These are phyloP conservation scores for Kryphioiulus occultus DNA, from an alignment of 2,888 invertebrate species.

Conservation along the genomic window DNA sequence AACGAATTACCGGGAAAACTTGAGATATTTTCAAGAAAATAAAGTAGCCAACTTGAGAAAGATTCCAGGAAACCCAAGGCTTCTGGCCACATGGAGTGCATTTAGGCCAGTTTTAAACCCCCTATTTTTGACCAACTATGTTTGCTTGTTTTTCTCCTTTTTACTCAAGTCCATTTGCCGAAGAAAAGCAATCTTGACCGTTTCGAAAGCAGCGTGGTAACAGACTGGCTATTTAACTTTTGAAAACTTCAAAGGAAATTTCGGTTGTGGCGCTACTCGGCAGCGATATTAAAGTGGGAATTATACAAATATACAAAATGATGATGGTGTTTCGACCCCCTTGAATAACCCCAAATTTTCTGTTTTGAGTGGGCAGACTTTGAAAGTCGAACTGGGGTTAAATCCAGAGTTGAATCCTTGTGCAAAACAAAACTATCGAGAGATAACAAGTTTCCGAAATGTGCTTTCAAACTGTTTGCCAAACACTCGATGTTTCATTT, in stretches of 20 bases:
- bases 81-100: background rate
- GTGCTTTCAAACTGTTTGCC: background rate
- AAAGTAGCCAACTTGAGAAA: background rate
- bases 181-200: background rate
- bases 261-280: background rate
- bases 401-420: background rate
- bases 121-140: background rate
- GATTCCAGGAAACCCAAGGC: background rate
- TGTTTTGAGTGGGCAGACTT: background rate
- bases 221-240: background rate
- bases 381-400: background rate
- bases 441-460: background rate
- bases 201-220: background rate
- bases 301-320: slow-evolving; percentile 2
- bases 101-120: background rate
- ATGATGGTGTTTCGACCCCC: background rate
- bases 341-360: background rate
- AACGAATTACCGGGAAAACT: background rate
- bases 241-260: background rate
- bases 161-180: background rate
- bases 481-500: background rate
- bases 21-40: background rate
- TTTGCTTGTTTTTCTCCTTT: background rate
- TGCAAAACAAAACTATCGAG: background rate
- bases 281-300: background rate